Conservation (phyloP, 2,888 invertebrate species). For the Apamea epomidion region DNA sequence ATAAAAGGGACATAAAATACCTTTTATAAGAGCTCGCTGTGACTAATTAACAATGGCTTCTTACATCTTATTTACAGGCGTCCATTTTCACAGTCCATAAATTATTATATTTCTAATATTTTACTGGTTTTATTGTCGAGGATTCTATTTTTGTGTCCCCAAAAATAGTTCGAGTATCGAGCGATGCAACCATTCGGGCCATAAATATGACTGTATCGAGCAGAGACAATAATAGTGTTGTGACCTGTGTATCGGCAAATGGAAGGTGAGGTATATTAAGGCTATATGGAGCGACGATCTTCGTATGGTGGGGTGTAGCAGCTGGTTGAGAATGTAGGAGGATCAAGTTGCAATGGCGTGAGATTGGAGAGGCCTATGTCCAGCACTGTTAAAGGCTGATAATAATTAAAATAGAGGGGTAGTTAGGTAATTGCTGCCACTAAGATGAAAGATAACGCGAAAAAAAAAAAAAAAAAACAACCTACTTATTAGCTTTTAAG, state of each 20-base stretch:
- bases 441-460: background rate
- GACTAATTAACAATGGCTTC: conserved; percentile 45
- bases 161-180: conserved; percentile 50
- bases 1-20: conserved; percentile 53
- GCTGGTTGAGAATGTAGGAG: background rate
- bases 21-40: conserved; percentile 19
- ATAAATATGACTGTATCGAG: conserved; percentile 17
- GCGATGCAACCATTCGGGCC: conserved; percentile 12
- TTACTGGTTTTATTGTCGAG: conserved; percentile 47
- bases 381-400: background rate
- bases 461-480: background rate
- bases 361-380: background rate
- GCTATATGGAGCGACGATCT: background rate
- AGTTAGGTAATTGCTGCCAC: background rate
- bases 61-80: conserved; percentile 51
- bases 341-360: background rate
- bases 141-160: conserved; percentile 40
- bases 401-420: background rate
- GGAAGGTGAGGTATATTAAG: background rate
- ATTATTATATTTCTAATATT: conserved; percentile 58
- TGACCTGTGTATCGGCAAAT: background rate
- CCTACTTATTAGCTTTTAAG: background rate
- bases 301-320: background rate
- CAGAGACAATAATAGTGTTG: conserved; percentile 20
- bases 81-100: conserved; percentile 51